phyloP scores from a whole-genome alignment of 2,797 vertebrate species.

The Champsocephalus gunnari region DNA sequence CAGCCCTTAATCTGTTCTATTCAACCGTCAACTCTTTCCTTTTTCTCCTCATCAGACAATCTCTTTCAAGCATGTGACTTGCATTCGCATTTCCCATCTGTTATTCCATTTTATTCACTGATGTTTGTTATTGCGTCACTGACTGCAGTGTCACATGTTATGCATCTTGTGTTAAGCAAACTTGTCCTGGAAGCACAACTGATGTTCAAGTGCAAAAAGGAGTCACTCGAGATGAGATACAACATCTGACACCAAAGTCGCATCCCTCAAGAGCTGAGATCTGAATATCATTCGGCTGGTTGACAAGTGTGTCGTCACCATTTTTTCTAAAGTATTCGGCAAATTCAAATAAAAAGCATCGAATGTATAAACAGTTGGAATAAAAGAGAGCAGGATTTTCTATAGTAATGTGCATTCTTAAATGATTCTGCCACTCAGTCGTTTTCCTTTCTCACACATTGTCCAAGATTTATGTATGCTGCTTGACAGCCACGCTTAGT shows the following conservation, averaged over 20 bases:
- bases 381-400: slow-evolving; percentile 14
- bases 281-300: slow-evolving; percentile 20
- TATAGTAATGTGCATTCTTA: slow-evolving; percentile 24
- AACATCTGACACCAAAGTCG: slow-evolving; percentile 29
- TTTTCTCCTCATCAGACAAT: slow-evolving; percentile 37
- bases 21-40: slow-evolving; percentile 44
- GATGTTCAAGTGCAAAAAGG: slow-evolving; percentile 10
- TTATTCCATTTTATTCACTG: slow-evolving; percentile 10
- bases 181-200: slow-evolving; percentile 4
- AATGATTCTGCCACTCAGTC: slow-evolving; percentile 2
- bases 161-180: slow-evolving; percentile 3
- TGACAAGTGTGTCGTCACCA: slow-evolving; percentile 7
- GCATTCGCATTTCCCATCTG: slow-evolving; percentile 6
- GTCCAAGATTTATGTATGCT: slow-evolving; percentile 30
- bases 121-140: slow-evolving; percentile 9
- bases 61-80: slow-evolving; percentile 1
- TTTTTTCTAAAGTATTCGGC: slow-evolving; percentile 19
- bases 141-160: slow-evolving; percentile 14
- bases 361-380: slow-evolving; percentile 23
- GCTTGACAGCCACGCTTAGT: slow-evolving; percentile 18
- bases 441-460: slow-evolving; percentile 6
- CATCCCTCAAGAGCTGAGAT: background rate
- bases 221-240: slow-evolving; percentile 13
- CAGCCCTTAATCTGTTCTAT: slow-evolving; percentile 61
- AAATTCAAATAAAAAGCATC: slow-evolving; percentile 37